phyloP scores from a whole-genome alignment of 2,797 vertebrate genomes.

The Sarcophilus harrisii region DNA sequence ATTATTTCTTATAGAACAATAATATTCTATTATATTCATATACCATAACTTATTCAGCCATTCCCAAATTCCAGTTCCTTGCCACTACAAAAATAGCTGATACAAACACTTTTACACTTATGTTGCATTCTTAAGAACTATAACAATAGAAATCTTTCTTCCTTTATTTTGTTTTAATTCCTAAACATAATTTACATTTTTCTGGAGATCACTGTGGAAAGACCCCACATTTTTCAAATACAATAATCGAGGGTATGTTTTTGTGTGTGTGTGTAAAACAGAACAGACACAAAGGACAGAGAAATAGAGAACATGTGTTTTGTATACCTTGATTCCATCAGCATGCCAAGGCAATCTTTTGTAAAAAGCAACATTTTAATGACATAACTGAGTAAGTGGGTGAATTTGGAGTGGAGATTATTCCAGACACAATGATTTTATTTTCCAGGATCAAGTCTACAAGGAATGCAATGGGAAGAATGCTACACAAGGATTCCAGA shows the following conservation, averaged over 20 bases:
- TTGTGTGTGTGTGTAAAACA: not conserved
- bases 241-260: not conserved
- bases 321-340: not conserved
- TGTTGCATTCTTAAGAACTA: conserved; percentile 23
- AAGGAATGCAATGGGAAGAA: conserved; percentile 68
- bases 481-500: conserved; percentile 32
- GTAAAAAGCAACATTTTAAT: conserved; percentile 23
- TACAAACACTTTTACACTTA: too few relatives aligned
- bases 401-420: conserved; percentile 59
- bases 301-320: not conserved
- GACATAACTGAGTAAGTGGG: conserved; percentile 56
- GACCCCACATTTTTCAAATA: conserved; percentile 54
- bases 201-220: conserved; percentile 52
- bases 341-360: conserved; percentile 33
- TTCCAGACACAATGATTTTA: conserved; percentile 34
- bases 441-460: conserved; percentile 44
- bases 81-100: too few relatives aligned
- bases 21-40: too few relatives aligned
- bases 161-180: conserved; percentile 65
- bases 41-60: too few relatives aligned
- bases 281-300: too few relatives aligned
- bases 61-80: too few relatives aligned
- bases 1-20: too few relatives aligned
- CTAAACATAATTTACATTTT: conserved; percentile 65
- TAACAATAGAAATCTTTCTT: conserved; percentile 65